These are phyloP conservation scores for Zoanthus sociatus DNA, from an alignment of 92 coral and sea anemone species.

Conservation along the genomic window DNA sequence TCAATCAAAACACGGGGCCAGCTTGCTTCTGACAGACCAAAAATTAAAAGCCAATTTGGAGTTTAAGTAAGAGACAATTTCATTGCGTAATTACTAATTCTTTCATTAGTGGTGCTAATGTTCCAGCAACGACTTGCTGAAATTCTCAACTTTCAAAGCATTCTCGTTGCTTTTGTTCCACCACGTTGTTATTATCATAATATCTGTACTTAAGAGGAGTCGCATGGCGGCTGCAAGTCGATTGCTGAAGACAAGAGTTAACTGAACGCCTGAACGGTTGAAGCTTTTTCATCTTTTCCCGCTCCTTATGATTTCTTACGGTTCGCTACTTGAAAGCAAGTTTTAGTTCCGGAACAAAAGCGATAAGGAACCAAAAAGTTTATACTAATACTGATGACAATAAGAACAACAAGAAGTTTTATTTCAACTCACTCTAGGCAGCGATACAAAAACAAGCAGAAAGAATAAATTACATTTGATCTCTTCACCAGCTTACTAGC, in stretches of 20 bases:
- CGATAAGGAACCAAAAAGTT: too few species aligned
- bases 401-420: too few species aligned
- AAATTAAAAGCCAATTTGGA: neutral
- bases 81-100: constrained; percentile 7
- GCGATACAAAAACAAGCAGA: too few species aligned
- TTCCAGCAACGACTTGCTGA: neutral
- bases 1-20: neutral
- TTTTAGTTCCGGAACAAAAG: too few species aligned
- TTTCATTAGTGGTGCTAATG: constrained; percentile 7
- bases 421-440: too few species aligned
- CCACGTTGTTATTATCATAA: neutral
- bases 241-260: neutral
- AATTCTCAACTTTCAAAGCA: neutral
- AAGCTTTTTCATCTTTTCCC: too few species aligned
- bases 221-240: neutral
- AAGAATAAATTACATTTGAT: too few species aligned
- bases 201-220: neutral
- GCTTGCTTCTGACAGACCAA: neutral
- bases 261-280: too few species aligned
- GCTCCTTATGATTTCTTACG: too few species aligned
- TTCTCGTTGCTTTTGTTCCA: neutral
- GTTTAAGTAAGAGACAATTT: neutral
- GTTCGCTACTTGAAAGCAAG: too few species aligned
- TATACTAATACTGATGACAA: too few species aligned
- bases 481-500: too few species aligned